These are phyloP conservation scores for Equus quagga DNA, from an alignment of 2,113 vertebrate species.

Conservation along the genomic window DNA sequence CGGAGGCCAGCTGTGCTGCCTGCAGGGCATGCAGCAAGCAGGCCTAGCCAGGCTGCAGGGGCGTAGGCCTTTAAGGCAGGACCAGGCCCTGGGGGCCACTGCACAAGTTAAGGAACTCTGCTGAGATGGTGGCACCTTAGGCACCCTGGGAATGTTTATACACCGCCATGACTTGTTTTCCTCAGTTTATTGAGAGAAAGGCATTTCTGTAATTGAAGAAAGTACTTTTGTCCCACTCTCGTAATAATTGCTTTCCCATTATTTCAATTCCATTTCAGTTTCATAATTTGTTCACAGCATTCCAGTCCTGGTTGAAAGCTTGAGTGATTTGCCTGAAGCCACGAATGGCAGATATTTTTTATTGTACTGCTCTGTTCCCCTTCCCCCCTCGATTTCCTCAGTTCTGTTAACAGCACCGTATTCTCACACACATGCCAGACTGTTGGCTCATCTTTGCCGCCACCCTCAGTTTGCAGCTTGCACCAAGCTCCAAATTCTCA, in stretches of 20 bases:
- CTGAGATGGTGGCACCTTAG: too few species aligned
- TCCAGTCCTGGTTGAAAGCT: background rate
- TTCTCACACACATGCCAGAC: background rate
- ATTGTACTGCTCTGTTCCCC: background rate
- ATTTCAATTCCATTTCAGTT: background rate
- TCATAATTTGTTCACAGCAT: conserved; percentile 2
- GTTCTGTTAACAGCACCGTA: background rate
- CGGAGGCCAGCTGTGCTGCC: background rate
- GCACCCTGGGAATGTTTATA: background rate
- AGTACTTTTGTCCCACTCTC: background rate
- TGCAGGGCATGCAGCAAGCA: background rate
- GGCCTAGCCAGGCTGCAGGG: background rate
- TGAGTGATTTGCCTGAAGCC: conserved; percentile 37
- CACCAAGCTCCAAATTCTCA: background rate
- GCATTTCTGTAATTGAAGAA: background rate
- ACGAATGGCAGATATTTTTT: background rate
- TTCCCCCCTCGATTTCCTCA: background rate
- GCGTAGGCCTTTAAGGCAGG: background rate
- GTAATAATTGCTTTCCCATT: conserved; percentile 26
- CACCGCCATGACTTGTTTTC: background rate
- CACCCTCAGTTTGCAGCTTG: background rate
- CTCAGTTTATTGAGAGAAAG: conserved; percentile 27
- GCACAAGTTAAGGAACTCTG: background rate
- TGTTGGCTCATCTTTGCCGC: background rate
- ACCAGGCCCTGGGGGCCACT: background rate